Percentiles rank a stretch among this genome's conserved stretches.
These are phyloP conservation scores for Lepidochrysops patricia DNA, from an alignment of 2,888 invertebrate species.

Conservation along the genomic window DNA sequence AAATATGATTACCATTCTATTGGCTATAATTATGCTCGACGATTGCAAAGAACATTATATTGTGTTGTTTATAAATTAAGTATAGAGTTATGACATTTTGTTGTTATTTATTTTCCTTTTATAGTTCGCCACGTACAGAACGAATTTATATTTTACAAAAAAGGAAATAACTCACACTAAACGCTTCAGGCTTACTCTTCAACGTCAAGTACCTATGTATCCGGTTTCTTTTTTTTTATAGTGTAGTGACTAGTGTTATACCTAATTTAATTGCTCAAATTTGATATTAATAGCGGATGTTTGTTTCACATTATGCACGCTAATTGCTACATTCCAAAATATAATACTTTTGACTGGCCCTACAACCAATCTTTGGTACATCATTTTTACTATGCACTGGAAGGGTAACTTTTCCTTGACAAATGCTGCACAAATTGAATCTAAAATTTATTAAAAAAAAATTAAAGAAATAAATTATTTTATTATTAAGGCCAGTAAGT, in stretches of 20 bases:
- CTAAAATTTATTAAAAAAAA: too few relatives aligned
- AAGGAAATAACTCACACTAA: background rate
- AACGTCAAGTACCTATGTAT: background rate
- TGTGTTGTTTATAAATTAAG: constrained; percentile 20
- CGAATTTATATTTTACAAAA: background rate
- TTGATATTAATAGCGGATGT: background rate
- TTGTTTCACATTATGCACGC: background rate
- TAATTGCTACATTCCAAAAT: constrained; percentile 15
- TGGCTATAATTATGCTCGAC: too few relatives aligned
- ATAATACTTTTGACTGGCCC: background rate
- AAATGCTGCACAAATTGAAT: background rate
- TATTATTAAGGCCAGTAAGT: background rate
- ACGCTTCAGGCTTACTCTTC: constrained; percentile 6
- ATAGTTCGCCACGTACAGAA: background rate
- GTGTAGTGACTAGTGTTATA: background rate
- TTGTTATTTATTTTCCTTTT: constrained; percentile 15
- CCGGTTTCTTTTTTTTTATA: background rate
- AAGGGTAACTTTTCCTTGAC: background rate
- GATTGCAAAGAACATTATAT: constrained; percentile 21
- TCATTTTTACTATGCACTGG: background rate
- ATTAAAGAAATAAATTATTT: too few relatives aligned
- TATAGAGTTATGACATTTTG: constrained; percentile 16
- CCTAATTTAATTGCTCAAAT: background rate
- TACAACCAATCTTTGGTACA: background rate
- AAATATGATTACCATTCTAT: too few relatives aligned